A percentile compares a stretch with the other conserved stretches of the same genome.
Evolutionary conservation across 2,888 invertebrate genomes (phyloP).

Genomic region (Gibbula magus): DNA sequence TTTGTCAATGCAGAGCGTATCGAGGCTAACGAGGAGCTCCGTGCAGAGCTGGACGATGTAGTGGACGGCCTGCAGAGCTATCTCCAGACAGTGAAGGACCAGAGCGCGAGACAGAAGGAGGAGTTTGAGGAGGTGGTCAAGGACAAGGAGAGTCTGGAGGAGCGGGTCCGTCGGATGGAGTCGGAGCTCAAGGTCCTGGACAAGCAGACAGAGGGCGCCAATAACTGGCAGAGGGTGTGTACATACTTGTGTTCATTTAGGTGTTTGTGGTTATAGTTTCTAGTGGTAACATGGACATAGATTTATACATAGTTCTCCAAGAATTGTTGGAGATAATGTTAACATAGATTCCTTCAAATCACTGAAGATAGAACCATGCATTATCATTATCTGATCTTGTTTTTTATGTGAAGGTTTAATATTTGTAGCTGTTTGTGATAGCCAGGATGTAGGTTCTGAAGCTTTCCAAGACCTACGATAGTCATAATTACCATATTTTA

Average conservation of each 20-base stretch:
- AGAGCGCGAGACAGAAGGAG: constrained; percentile 62
- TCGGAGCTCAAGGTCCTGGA: constrained; percentile 61
- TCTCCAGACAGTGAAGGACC: constrained; percentile 66
- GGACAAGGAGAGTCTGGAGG: constrained; percentile 62
- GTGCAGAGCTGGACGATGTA: constrained; percentile 69
- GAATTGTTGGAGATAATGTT: no score
- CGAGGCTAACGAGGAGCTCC: constrained; percentile 63
- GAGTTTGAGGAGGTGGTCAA: constrained; percentile 62
- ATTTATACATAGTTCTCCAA: no score
- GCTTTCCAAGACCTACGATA: no score
- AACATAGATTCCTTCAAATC: no score
- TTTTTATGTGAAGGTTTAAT: no score
- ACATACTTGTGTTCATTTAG: not conserved
- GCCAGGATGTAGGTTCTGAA: no score
- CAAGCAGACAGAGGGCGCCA: constrained; percentile 55
- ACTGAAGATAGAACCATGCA: no score
- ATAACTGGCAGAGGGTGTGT: constrained; percentile 57
- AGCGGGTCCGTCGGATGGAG: constrained; percentile 61
- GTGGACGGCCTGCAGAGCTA: constrained; percentile 69
- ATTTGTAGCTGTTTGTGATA: no score
- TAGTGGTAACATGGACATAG: no score
- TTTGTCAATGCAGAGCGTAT: constrained; percentile 56
- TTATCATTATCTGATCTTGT: no score
- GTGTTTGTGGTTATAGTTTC: no score
- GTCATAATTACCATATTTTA: no score